Evolutionary conservation across 2,888 invertebrate genomes (phyloP).

Genomic region (Tipula confusa): DNA sequence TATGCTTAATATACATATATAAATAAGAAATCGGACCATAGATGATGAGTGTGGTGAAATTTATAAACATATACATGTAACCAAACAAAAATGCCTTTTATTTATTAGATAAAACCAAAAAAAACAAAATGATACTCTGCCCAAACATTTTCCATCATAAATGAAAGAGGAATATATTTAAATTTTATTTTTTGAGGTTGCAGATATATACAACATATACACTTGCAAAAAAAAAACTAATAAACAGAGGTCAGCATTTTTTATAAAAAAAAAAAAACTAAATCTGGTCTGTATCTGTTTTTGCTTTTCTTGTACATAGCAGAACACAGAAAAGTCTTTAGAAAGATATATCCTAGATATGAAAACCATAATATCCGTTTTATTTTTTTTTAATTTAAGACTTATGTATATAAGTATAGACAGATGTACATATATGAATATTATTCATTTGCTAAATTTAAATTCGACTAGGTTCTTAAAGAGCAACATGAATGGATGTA

Average conservation of each 20-base stretch:
- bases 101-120: not conserved
- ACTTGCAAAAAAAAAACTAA: not conserved
- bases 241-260: slow-evolving; percentile 1
- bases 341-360: not conserved
- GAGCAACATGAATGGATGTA: not conserved
- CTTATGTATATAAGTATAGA: not conserved
- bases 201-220: not conserved
- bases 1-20: not conserved
- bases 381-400: not conserved
- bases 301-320: not conserved
- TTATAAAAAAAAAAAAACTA: not conserved
- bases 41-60: not conserved
- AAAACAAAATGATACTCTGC: not conserved
- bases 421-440: not conserved
- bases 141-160: not conserved
- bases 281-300: not conserved
- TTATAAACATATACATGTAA: not conserved
- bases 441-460: not conserved
- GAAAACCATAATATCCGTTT: not conserved
- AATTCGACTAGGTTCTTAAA: not conserved
- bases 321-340: not conserved
- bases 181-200: not conserved
- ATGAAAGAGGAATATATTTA: not conserved
- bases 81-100: not conserved
- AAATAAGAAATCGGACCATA: not conserved